Conservation (phyloP, 2,888 invertebrate genomes). For the Neocrepidodera transversa region DNA sequence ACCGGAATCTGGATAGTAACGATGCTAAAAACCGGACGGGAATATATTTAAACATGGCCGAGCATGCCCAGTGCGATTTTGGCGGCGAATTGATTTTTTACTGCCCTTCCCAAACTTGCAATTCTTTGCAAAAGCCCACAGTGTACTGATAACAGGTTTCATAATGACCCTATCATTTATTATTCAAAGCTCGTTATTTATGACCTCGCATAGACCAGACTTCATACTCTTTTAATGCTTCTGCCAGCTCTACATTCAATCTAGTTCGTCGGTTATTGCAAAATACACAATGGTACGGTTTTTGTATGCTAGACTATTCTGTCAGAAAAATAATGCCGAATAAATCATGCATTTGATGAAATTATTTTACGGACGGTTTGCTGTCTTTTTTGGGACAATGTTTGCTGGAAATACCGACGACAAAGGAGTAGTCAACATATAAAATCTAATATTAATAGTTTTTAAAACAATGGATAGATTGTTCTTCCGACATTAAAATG, state of each 20-base stretch:
- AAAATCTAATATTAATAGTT: constrained; percentile 14
- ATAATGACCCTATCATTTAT: constrained; percentile 53
- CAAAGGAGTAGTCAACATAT: constrained; percentile 5
- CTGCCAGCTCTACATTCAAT: constrained; percentile 39
- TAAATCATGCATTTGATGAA: constrained; percentile 31
- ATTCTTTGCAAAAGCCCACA: constrained; percentile 53
- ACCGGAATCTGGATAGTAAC: constrained; percentile 21
- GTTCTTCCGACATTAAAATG: too few species aligned
- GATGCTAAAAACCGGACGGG: constrained; percentile 42
- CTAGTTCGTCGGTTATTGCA: constrained; percentile 36
- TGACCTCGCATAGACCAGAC: constrained; percentile 47
- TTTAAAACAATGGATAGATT: neutral
- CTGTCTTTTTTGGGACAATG: constrained; percentile 8
- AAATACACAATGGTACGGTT: constrained; percentile 35
- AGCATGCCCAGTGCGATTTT: constrained; percentile 49
- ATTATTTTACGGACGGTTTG: constrained; percentile 22
- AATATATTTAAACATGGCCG: constrained; percentile 46
- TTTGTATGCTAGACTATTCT: constrained; percentile 24
- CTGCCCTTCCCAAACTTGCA: constrained; percentile 55
- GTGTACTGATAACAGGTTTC: constrained; percentile 52
- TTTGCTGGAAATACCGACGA: constrained; percentile 4
- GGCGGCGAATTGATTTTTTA: constrained; percentile 53
- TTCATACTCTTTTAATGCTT: constrained; percentile 40
- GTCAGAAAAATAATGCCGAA: constrained; percentile 33
- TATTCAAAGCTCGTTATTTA: constrained; percentile 51